A percentile compares a stretch with the other conserved stretches of the same genome.
Conservation (phyloP, 2,888 invertebrate genomes). For the Ophion costatus region DNA sequence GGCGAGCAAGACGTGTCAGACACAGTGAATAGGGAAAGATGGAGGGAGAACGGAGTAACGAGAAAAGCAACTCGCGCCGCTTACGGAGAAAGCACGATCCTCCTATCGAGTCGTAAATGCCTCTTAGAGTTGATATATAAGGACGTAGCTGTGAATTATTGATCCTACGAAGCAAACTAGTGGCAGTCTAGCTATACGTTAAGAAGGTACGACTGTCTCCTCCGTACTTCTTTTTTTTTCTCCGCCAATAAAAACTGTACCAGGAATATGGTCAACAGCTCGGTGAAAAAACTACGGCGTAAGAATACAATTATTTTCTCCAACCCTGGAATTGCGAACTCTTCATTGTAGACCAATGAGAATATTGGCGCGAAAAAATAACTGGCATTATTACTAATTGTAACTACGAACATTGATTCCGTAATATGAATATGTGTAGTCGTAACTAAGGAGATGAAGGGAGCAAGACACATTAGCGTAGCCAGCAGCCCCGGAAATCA, state of each 20-base stretch:
- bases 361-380: background rate
- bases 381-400: too few relatives aligned
- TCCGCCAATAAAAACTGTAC: background rate
- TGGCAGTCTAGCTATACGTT: constrained; percentile 17
- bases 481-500: too few relatives aligned
- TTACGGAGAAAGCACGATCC: constrained; percentile 51
- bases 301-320: too few relatives aligned
- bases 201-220: constrained; percentile 10
- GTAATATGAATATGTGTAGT: too few relatives aligned
- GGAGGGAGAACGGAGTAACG: background rate
- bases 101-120: constrained; percentile 57
- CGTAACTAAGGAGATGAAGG: too few relatives aligned
- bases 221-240: background rate
- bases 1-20: constrained; percentile 1
- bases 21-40: background rate
- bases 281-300: background rate
- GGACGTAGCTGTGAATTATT: constrained; percentile 62
- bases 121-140: constrained; percentile 57
- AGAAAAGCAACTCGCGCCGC: constrained; percentile 47
- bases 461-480: too few relatives aligned
- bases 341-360: too few relatives aligned
- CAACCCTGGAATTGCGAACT: too few relatives aligned
- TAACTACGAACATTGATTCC: too few relatives aligned
- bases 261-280: background rate
- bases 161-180: constrained; percentile 51